phyloP scores from a whole-genome alignment of 1,140 invertebrate genomes.

The Pogonomyrmex californicus region DNA sequence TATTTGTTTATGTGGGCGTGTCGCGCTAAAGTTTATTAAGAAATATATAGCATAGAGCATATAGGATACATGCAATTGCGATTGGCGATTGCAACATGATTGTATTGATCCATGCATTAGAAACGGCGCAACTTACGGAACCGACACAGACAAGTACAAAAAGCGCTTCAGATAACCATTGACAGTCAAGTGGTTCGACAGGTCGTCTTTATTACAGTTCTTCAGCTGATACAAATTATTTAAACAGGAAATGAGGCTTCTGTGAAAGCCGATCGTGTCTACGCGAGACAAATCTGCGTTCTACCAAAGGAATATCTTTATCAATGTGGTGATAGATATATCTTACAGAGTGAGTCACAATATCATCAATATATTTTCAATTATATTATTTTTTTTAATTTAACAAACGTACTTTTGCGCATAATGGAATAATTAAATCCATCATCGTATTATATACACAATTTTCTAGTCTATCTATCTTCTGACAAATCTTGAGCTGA shows the following conservation, averaged over 20 bases:
- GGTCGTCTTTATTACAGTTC: constrained; percentile 57
- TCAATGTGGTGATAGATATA: neutral
- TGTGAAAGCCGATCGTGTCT: constrained; percentile 49
- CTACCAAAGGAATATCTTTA: constrained; percentile 25
- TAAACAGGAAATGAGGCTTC: constrained; percentile 63
- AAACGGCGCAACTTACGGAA: constrained; percentile 64
- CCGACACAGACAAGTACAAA: constrained; percentile 42
- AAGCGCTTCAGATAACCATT: constrained; percentile 75
- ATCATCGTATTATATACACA: constrained; percentile 47
- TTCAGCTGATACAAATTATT: constrained; percentile 65
- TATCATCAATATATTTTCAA: neutral
- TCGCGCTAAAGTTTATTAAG: neutral
- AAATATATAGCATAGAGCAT: neutral
- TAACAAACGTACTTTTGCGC: constrained; percentile 66
- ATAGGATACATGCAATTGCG: neutral
- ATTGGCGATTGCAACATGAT: constrained; percentile 2
- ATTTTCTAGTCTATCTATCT: neutral
- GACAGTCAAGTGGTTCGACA: constrained; percentile 73
- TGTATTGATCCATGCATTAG: neutral
- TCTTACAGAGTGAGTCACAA: neutral
- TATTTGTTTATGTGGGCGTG: neutral
- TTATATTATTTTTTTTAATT: neutral
- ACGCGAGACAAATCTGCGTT: constrained; percentile 23
- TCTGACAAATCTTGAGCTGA: neutral
- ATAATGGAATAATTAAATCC: constrained; percentile 60